Percentiles rank a stretch among this genome's conserved stretches.
phyloP scores from a whole-genome alignment of 2,888 invertebrate species.

The Ophion ellenae region DNA sequence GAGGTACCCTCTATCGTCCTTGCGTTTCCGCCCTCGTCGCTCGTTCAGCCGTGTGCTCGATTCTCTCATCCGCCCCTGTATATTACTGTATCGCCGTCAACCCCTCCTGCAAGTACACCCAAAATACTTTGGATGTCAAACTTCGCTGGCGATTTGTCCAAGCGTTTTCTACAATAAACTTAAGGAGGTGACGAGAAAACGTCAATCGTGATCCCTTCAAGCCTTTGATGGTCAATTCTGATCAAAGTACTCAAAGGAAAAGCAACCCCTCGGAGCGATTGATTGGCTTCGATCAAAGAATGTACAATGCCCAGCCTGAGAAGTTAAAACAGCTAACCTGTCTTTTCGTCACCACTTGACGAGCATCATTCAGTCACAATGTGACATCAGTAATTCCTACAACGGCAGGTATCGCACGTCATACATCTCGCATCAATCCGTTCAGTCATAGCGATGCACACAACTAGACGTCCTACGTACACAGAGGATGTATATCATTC shows the following conservation, averaged over 20 bases:
- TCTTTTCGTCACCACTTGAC: not conserved
- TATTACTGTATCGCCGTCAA: conserved; percentile 28
- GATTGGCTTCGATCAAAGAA: not conserved
- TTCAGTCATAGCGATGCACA: conserved; percentile 16
- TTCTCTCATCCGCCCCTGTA: conserved; percentile 48
- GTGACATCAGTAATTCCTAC: conserved; percentile 17
- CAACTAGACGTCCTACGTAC: conserved; percentile 18
- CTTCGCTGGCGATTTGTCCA: conserved; percentile 23
- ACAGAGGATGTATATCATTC: conserved; percentile 51
- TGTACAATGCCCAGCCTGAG: too few species aligned
- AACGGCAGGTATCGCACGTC: conserved; percentile 15
- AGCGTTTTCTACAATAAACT: conserved; percentile 34
- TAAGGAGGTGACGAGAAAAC: not conserved
- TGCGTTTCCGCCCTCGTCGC: conserved; percentile 66
- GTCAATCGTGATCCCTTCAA: not conserved
- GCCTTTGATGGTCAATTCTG: not conserved
- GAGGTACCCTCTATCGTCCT: conserved; percentile 72
- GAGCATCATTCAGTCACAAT: conserved; percentile 6
- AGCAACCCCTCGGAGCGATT: not conserved
- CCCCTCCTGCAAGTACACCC: conserved; percentile 14
- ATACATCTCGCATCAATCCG: conserved; percentile 41
- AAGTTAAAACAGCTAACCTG: not conserved
- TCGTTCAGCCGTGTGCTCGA: conserved; percentile 45
- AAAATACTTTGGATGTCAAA: conserved; percentile 44
- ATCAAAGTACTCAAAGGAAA: not conserved